A percentile compares a stretch with the other conserved stretches of the same genome.
phyloP scores from a whole-genome alignment of 1,140 invertebrate genomes.

The Cryptotermes secundus region DNA sequence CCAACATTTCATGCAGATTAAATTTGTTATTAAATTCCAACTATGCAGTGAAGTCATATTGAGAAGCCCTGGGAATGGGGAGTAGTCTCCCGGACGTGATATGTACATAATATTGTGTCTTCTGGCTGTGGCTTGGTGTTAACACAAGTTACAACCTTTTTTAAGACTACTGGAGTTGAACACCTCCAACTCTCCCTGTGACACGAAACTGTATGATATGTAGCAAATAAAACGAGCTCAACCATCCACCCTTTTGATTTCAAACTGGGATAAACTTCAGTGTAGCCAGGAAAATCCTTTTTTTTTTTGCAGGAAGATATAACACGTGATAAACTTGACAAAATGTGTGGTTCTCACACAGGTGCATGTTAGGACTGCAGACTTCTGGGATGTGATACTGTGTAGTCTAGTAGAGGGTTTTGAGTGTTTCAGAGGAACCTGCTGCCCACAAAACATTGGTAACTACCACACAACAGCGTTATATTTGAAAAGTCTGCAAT shows the following conservation, averaged over 20 bases:
- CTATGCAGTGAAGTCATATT: background rate
- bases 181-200: background rate
- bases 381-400: no score
- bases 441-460: no score
- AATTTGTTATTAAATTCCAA: background rate
- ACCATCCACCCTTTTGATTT: background rate
- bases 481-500: no score
- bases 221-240: slow-evolving; percentile 13
- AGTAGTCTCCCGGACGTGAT: background rate
- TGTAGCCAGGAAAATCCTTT: no score
- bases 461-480: no score
- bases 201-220: slow-evolving; percentile 1
- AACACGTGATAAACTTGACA: no score
- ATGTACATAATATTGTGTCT: background rate
- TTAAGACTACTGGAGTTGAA: background rate
- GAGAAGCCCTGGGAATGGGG: background rate
- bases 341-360: no score
- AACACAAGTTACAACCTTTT: background rate
- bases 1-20: background rate
- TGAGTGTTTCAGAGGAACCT: no score
- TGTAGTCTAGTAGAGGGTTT: no score
- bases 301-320: no score
- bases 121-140: background rate
- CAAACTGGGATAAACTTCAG: no score
- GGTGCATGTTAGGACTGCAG: no score